These are phyloP conservation scores for Drosophila pegasa DNA, from an alignment of 2,888 invertebrate genomes.

Conservation along the genomic window DNA sequence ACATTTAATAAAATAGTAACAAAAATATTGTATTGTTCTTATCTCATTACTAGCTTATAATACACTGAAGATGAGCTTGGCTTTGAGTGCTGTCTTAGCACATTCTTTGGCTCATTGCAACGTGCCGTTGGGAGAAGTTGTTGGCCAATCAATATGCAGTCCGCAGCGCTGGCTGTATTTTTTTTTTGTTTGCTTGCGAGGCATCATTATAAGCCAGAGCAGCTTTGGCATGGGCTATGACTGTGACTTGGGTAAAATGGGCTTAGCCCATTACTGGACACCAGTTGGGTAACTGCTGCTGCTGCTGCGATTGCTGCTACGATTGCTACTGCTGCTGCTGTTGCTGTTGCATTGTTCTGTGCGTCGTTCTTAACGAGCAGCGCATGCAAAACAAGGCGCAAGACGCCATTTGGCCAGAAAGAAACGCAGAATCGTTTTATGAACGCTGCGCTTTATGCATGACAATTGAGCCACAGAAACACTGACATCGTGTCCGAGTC, in stretches of 20 bases:
- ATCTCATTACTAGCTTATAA: background rate
- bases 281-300: conserved; percentile 62
- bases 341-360: conserved; percentile 65
- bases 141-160: conserved; percentile 68
- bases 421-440: conserved; percentile 75
- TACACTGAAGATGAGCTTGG: conserved; percentile 16
- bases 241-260: conserved; percentile 55
- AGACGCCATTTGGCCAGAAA: conserved; percentile 74
- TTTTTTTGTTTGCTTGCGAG: conserved; percentile 25
- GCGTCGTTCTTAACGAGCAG: conserved; percentile 70
- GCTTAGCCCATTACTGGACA: conserved; percentile 78
- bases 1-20: no score
- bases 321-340: conserved; percentile 27
- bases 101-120: conserved; percentile 49
- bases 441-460: conserved; percentile 72
- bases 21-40: background rate
- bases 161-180: conserved; percentile 41
- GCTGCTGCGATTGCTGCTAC: conserved; percentile 46
- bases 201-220: conserved; percentile 64
- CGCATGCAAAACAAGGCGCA: conserved; percentile 77
- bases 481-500: conserved; percentile 26
- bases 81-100: conserved; percentile 29
- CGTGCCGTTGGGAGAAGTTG: conserved; percentile 27
- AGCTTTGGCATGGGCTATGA: conserved; percentile 44
- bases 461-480: conserved; percentile 53